A percentile compares a stretch with the other conserved stretches of the same genome.
These are phyloP conservation scores for Cheilosia vernalis DNA, from an alignment of 2,888 invertebrate species.

Conservation along the genomic window DNA sequence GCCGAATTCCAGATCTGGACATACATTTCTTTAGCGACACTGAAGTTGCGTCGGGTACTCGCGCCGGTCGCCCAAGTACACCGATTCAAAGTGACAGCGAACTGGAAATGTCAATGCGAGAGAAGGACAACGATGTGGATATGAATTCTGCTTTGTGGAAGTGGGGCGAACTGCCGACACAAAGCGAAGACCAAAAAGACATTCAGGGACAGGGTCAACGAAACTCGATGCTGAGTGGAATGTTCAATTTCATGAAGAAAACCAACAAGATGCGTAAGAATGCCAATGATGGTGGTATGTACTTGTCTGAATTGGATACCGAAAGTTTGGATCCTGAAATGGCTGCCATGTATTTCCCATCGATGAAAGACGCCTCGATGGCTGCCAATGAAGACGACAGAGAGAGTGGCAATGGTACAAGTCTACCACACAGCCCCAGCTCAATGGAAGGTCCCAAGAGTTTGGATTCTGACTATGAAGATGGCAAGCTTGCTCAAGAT, in stretches of 20 bases:
- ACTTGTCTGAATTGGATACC: constrained; percentile 93
- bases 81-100: constrained; percentile 98
- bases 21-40: constrained; percentile 97
- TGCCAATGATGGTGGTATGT: constrained; percentile 88
- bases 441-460: constrained; percentile 92
- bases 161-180: constrained; percentile 93
- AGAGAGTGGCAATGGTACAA: constrained; percentile 98
- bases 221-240: constrained; percentile 92
- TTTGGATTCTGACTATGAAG: constrained; percentile 93
- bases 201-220: constrained; percentile 80
- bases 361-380: constrained; percentile 78
- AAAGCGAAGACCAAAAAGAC: constrained; percentile 78
- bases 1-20: constrained; percentile 85
- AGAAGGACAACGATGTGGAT: constrained; percentile 81
- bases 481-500: constrained; percentile 86
- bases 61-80: constrained; percentile 89
- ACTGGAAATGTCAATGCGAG: constrained; percentile 87
- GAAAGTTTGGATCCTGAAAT: constrained; percentile 96
- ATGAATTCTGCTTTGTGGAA: constrained; percentile 88
- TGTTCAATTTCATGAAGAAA: constrained; percentile 96
- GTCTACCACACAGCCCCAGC: constrained; percentile 96
- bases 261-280: constrained; percentile 86
- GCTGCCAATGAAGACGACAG: constrained; percentile 91
- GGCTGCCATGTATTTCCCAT: constrained; percentile 93
- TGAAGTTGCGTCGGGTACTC: constrained; percentile 90